Base-by-base conservation (phyloP, 30 jellyfish, hydroid and myxozoan species). In the Phacellophora camtschatica region DNA sequence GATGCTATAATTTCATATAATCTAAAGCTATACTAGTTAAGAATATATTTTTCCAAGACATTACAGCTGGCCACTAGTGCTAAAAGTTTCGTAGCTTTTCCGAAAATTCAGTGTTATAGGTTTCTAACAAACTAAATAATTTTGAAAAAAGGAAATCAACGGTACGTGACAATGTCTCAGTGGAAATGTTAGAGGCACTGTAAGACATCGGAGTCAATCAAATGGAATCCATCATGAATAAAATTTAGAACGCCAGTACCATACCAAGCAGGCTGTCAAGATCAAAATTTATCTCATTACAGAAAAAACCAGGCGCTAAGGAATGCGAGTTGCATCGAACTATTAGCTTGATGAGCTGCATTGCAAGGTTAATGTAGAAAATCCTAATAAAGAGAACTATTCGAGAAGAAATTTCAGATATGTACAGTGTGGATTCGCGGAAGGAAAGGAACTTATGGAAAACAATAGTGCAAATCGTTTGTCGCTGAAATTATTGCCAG, bases 391-490 rank as follows among this genome's bases (percentile, higher is more conserved):
- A 64, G 32, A 7, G 39, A 6, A 56, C 66, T 32, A 64, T 64
- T 25, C 59, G 65, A 64, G 5, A 64, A 64, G 56, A 39, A 64
- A 64, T 64, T 39, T 61, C 78, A 64, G 85, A 71, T n/a, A n/a
- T 46, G 73, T 35, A 30, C 85, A 42, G 34, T 71, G 10, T 53
- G 73, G 72, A 46, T 71, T 71, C 72, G 19, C 71, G 10, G 72
- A 71, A 71, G 85, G 72, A 4, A 71, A 42, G 72, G 85, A 72
- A 46, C 45, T 72, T 35, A 71, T n/a, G n/a, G n/a, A n/a, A n/a
- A n/a, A n/a, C n/a, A n/a, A n/a, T n/a, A n/a, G n/a, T n/a, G n/a
- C n/a, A n/a, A n/a, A n/a, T n/a, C n/a, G n/a, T n/a, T n/a, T n/a
- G n/a, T n/a, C n/a, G n/a, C n/a, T n/a, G n/a, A n/a, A n/a, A n/a